Conservation (phyloP, 2,888 invertebrate species). For the Ochlodes sylvanus region DNA sequence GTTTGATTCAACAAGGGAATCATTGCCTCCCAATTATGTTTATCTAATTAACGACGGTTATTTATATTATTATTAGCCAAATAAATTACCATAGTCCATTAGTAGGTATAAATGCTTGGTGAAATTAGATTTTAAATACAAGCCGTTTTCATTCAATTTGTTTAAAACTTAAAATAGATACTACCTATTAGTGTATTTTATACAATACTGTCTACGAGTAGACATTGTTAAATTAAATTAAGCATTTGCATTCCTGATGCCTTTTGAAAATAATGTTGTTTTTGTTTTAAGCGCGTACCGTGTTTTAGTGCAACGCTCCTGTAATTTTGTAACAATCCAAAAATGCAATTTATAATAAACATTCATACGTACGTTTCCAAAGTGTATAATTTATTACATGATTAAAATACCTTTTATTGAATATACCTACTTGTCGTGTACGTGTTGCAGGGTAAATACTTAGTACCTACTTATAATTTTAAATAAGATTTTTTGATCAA, state of each 20-base stretch:
- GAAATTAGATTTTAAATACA: constrained; percentile 2
- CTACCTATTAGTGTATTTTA: neutral
- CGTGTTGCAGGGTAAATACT: no score
- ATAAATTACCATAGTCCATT: constrained; percentile 6
- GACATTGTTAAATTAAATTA: neutral
- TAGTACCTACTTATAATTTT: no score
- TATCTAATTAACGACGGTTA: neutral
- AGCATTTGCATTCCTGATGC: constrained; percentile 23
- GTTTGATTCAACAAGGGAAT: neutral
- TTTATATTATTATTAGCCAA: constrained; percentile 1
- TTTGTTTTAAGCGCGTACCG: constrained; percentile 22
- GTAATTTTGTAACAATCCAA: constrained; percentile 31
- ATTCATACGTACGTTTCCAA: constrained; percentile 9
- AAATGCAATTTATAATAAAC: constrained; percentile 33
- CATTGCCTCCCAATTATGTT: neutral
- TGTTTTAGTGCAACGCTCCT: constrained; percentile 25
- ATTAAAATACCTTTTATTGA: no score
- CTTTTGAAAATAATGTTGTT: constrained; percentile 8
- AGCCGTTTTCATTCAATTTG: neutral
- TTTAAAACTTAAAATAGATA: neutral
- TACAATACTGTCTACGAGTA: neutral
- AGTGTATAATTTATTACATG: constrained; percentile 6
- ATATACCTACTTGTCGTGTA: no score
- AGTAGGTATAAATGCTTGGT: neutral
- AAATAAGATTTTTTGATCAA: no score